Evolutionary conservation across 2,888 invertebrate species (phyloP).

Genomic region (Drosophila rellima): DNA sequence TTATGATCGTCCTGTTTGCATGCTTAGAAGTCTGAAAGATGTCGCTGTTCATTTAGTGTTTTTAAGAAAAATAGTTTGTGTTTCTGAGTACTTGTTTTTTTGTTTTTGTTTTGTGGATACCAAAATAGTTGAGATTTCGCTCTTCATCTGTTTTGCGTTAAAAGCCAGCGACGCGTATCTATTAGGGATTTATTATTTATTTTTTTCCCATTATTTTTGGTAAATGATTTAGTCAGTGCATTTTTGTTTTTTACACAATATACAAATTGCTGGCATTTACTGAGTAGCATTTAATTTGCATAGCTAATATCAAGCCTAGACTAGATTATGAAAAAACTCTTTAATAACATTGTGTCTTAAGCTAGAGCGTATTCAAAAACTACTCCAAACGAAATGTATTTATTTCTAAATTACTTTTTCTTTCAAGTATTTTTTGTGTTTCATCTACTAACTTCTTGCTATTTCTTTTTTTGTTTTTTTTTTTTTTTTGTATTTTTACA

Average conservation of each 20-base stretch:
- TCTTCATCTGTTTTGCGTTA: constrained; percentile 17
- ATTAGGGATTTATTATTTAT: neutral
- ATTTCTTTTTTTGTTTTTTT: neutral
- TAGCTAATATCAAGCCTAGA: constrained; percentile 63
- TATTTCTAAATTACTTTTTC: constrained; percentile 22
- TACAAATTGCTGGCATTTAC: constrained; percentile 53
- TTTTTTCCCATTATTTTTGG: neutral
- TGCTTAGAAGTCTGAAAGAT: constrained; percentile 44
- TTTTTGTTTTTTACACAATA: constrained; percentile 55
- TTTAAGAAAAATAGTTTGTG: constrained; percentile 57
- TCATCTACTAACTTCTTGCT: constrained; percentile 1
- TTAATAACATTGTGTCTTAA: constrained; percentile 58
- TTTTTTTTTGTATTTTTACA: constrained; percentile 44
- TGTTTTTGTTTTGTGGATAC: constrained; percentile 42
- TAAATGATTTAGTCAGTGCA: constrained; percentile 52
- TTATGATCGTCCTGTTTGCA: constrained; percentile 66
- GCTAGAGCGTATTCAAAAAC: constrained; percentile 50
- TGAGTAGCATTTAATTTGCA: constrained; percentile 51
- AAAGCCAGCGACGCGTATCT: constrained; percentile 52
- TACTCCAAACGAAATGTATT: constrained; percentile 14
- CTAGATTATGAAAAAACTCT: constrained; percentile 58
- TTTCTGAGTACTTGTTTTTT: constrained; percentile 28
- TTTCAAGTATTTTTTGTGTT: constrained; percentile 16
- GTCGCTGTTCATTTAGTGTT: constrained; percentile 35
- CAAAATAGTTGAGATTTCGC: constrained; percentile 47